Evolutionary conservation across 2,797 vertebrate species (phyloP), one percentile per base, ranked within the genome.

Genomic region (Gambelia wislizenii): DNA sequence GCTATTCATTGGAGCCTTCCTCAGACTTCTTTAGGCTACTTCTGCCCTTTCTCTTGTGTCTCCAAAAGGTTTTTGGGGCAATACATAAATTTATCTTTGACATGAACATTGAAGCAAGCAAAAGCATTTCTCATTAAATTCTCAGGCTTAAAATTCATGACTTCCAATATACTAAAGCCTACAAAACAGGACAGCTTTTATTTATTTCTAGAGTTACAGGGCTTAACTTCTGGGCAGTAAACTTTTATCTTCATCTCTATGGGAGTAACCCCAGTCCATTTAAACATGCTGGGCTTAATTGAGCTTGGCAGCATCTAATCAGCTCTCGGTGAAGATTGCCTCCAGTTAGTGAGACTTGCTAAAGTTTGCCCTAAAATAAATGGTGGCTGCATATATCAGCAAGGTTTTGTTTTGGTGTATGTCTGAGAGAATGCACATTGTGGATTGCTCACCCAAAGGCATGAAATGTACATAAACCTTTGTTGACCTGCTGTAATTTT

Each of bases 261-360:
- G 83, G 83, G 69, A 49, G 83, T 33, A 80, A 81, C 64, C 64
- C 75, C 14, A 70, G 83, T 85, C 77, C 76, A 89, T 89, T 89
- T 85, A 85, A 80, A 59, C 76, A 74, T 64, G 88, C 75, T 81
- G 77, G 80, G n/a, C 67, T 85, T 89, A 85, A 89, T 75, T 89
- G 83, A 85, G 83, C 76, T 89, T 85, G n/a, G 69, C 88, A 81
- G 76, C 54, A 85, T 85, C 83, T 89, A 81, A 89, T 85, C 76
- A 74, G 67, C 25, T 80, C 76, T 84, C 76, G 81, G 76, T 89
- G 67, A 80, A 67, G 83, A 72, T 74, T 89, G 76, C 67, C 54
- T 89, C 76, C 54, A 85, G 80, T 88, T 88, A 88, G 44, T 42
- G 30, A 64, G 42, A 79, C 30, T 69, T 85, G 76, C 16, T 80